Base-by-base conservation (phyloP, 2,113 vertebrate genomes). In the Platycercus adscitus region DNA sequence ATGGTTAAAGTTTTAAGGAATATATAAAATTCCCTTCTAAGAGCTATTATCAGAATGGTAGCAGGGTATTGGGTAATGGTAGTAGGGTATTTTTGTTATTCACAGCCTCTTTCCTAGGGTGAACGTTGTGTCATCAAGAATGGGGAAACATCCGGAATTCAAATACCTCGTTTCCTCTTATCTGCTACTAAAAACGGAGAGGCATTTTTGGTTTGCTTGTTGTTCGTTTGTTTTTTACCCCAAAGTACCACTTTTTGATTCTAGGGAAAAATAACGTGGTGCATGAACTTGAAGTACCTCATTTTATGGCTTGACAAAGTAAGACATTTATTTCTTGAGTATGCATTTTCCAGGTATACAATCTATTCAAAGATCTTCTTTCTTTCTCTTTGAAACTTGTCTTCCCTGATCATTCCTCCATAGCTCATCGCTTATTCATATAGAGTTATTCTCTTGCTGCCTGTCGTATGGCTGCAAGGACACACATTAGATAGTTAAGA, bases 401-500 rank as follows among this genome's bases (percentile, higher is more conserved):
- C 23, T 92, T 93, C 29, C 50, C 58, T 80, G 41, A 50, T 76
- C 25, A 26, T 86, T 83, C 39, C 44, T 91, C 14, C 10, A 29
- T 37, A 90, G 68, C 61, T 95, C 44, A 84, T 92, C 91, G 65
- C n/a, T 56, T 56, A 72, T 92, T 88, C 66, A 58, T 58, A 24
- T 5, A 49, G 64, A 84, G 35, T 49, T 87, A 46, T 19, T 28
- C 28, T 69, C 60, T 63, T 93, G 63, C 49, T 70, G 46, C 46
- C 85, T 43, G 23, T 84, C 84, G 17, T 89, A 39, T 66, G 26
- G 79, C 77, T 94, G 83, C 77, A 87, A 92, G 86, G 88, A 76
- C 65, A 81, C 52, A n/a, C 20, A 18, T 89, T 92, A 77, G 66
- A n/a, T 71, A 70, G 89, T 84, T 92, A 75, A 92, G 81, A 33